Percentiles rank a stretch among this genome's conserved stretches.
These are phyloP conservation scores for Brachypalpus laphriformis DNA, from an alignment of 2,888 invertebrate species.

Conservation along the genomic window DNA sequence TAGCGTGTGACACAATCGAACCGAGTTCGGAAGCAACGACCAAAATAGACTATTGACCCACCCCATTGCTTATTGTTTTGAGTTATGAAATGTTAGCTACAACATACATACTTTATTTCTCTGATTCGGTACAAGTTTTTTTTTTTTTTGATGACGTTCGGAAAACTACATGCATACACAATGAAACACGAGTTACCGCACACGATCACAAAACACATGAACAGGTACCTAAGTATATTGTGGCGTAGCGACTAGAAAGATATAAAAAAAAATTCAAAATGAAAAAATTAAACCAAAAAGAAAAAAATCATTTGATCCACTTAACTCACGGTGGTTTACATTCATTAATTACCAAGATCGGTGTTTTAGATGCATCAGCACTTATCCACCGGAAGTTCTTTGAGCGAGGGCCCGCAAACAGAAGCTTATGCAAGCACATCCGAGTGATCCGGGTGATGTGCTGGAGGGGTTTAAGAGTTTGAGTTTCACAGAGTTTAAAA, in stretches of 20 bases:
- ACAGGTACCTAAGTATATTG: not conserved
- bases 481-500: conserved; percentile 13
- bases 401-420: conserved; percentile 25
- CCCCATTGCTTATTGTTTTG: conserved; percentile 39
- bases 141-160: conserved; percentile 53
- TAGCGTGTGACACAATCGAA: conserved; percentile 66
- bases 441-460: not conserved
- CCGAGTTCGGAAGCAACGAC: conserved; percentile 49
- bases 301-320: conserved; percentile 35
- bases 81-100: conserved; percentile 60
- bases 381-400: conserved; percentile 60
- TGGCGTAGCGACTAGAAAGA: conserved; percentile 6
- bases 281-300: conserved; percentile 2
- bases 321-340: conserved; percentile 50
- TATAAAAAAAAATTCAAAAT: not conserved
- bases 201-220: not conserved
- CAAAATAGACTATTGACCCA: conserved; percentile 56
- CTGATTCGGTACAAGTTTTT: conserved; percentile 11
- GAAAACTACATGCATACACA: conserved; percentile 11
- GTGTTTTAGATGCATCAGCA: conserved; percentile 63
- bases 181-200: conserved; percentile 3
- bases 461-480: conserved; percentile 19
- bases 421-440: conserved; percentile 47
- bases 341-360: conserved; percentile 58
- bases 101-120: conserved; percentile 12